phyloP scores from a whole-genome alignment of 1,140 invertebrate species.

The Paracyclopina nana region DNA sequence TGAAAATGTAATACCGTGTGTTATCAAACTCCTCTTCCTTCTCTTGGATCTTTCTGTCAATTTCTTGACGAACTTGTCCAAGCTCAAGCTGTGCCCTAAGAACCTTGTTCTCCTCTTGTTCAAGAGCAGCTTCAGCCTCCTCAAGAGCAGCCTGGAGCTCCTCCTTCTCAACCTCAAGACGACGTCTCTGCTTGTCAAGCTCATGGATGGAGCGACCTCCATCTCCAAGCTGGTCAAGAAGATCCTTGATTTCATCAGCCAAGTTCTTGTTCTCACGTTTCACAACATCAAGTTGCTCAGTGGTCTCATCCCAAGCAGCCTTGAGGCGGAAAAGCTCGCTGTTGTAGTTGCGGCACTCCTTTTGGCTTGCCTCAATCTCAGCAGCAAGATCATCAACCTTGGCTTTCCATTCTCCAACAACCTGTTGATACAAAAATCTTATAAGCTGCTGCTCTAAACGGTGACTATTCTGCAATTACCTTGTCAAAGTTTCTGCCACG shows the following conservation, averaged over 20 bases:
- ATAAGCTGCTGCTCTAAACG: too few relatives aligned
- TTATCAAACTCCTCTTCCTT: slow-evolving; percentile 99
- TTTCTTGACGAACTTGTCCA: slow-evolving; percentile 91
- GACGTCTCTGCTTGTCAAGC: slow-evolving; percentile 91
- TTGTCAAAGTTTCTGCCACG: slow-evolving; percentile 15
- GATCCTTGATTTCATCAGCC: slow-evolving; percentile 93
- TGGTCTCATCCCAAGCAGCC: slow-evolving; percentile 89
- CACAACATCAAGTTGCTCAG: slow-evolving; percentile 90
- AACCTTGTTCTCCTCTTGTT: slow-evolving; percentile 97
- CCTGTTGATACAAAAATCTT: neutral
- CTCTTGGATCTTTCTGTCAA: slow-evolving; percentile 94
- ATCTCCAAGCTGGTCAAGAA: slow-evolving; percentile 94
- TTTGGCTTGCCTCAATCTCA: slow-evolving; percentile 93
- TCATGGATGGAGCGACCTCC: slow-evolving; percentile 88
- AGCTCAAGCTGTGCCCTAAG: slow-evolving; percentile 89
- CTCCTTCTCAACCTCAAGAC: slow-evolving; percentile 95
- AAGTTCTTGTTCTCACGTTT: slow-evolving; percentile 98
- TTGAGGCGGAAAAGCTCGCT: slow-evolving; percentile 97
- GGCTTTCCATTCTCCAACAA: slow-evolving; percentile 15
- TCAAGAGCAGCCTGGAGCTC: slow-evolving; percentile 92
- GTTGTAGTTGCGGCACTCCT: slow-evolving; percentile 96
- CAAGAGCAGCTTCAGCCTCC: slow-evolving; percentile 93
- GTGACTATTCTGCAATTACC: too few relatives aligned
- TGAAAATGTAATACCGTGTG: slow-evolving; percentile 39
- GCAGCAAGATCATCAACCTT: slow-evolving; percentile 76